Percentiles rank a stretch among this genome's conserved stretches.
Evolutionary conservation across 2,888 invertebrate genomes (phyloP).

Genomic region (Peribatodes rhomboidaria): DNA sequence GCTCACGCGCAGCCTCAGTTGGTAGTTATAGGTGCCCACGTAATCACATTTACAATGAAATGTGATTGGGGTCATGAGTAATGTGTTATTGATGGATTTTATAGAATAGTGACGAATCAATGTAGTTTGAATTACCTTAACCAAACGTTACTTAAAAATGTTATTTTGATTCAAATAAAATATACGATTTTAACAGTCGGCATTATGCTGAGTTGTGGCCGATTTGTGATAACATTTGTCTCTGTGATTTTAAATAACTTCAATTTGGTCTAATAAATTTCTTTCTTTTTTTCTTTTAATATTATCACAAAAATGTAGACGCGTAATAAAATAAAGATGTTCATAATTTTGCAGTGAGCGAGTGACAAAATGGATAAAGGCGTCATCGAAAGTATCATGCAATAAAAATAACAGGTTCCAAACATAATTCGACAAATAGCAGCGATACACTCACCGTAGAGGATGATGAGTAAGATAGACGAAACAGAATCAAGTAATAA

Average conservation of each 20-base stretch:
- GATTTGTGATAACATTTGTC: too few species aligned
- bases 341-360: too few species aligned
- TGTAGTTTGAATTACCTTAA: conserved; percentile 4
- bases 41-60: conserved; percentile 36
- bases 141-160: neutral
- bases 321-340: too few species aligned
- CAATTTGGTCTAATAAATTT: too few species aligned
- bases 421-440: neutral
- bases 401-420: neutral
- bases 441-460: neutral
- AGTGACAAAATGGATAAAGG: neutral
- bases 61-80: conserved; percentile 38
- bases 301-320: too few species aligned
- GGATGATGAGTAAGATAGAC: conserved; percentile 5
- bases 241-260: too few species aligned
- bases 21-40: conserved; percentile 30
- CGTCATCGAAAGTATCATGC: neutral
- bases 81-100: conserved; percentile 44
- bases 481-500: neutral
- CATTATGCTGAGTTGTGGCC: too few species aligned
- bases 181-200: too few species aligned
- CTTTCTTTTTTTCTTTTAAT: too few species aligned
- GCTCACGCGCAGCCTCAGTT: conserved; percentile 22
- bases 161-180: neutral
- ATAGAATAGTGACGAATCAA: conserved; percentile 40